Evolutionary conservation across 64 coral and sea anemone species (phyloP), one percentile per base, ranked within the genome.

Genomic region (Stylophora pistillata): DNA sequence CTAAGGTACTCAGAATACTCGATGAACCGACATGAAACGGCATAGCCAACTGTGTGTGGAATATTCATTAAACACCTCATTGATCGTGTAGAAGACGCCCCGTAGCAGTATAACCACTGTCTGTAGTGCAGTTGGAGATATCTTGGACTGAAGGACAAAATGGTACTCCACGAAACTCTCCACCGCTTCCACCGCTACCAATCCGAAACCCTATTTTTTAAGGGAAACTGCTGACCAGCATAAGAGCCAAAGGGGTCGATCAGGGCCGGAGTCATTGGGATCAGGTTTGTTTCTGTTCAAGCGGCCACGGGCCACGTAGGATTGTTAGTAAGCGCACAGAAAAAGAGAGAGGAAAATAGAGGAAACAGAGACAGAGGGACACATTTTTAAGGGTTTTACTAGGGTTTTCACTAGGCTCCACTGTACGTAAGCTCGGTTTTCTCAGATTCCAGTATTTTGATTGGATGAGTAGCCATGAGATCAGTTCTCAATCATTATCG

Each of bases 1-100:
- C 90, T 18, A 97, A 58, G 2, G 86, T 85, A 86, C 76, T 92
- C 5, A 95, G 64, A 28, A 97, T 97, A 33, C 95, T 93, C 12
- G 88, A 90, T 56, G 87, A 93, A 33, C 95, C 82, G 14, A 84
- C 80, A 28, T 68, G 80, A 41, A 84, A 84, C 62, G 80, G 32
- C 80, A 84, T 84, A 1, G 7, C 57, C 13, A 7, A 6, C 4
- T 47, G 58, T 59, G 25, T 17, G 34, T 23, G 18, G 12, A 53
- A 21, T 76, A 21, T 23, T 33, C 33, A 76, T 11, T 10, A 21
- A 16, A 76, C 20, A 76, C 30, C 37, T 76, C 73, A n/a, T 18
- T 41, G 23, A 78, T n/a, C 28, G 75, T 56, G 55, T 56, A 1
- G 27, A 78, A 78, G 26, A 27, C 13, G 0, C 14, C 25, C 10